Conservation (phyloP, 1,140 invertebrate species). For the Bathynomus jamesi region DNA sequence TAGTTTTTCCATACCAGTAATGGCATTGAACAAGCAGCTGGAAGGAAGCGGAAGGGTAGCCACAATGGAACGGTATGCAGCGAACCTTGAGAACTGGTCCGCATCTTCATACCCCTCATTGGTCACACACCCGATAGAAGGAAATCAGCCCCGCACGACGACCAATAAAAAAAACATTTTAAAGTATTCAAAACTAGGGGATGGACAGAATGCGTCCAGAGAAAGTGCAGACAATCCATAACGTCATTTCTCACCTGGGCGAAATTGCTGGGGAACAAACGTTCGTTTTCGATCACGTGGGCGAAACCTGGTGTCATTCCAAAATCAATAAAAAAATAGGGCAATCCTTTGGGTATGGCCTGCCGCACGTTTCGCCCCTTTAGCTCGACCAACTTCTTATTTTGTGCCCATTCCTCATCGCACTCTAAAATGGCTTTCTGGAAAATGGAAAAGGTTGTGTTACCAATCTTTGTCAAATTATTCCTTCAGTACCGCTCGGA, state of each 20-base stretch:
- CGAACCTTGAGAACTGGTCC: too few relatives aligned
- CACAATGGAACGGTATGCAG: too few relatives aligned
- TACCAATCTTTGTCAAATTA: too few relatives aligned
- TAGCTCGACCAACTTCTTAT: conserved; percentile 89
- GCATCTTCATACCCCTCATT: too few relatives aligned
- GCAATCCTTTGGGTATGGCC: conserved; percentile 83
- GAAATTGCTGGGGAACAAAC: conserved; percentile 79
- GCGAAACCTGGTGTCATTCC: conserved; percentile 82
- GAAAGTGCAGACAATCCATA: background rate
- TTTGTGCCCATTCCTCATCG: conserved; percentile 87
- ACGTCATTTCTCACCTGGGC: conserved; percentile 58
- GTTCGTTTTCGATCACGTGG: conserved; percentile 92
- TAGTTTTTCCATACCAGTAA: too few relatives aligned
- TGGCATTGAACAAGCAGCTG: too few relatives aligned
- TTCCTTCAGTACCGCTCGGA: too few relatives aligned
- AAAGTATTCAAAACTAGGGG: background rate
- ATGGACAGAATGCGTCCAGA: background rate
- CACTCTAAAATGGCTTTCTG: conserved; percentile 87
- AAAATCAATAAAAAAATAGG: conserved; percentile 92
- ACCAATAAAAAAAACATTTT: background rate
- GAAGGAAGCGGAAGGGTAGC: too few relatives aligned
- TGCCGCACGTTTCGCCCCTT: conserved; percentile 60
- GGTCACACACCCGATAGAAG: too few relatives aligned
- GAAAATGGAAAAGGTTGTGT: too few relatives aligned
- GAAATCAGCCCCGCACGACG: background rate